Evolutionary conservation across 2,797 vertebrate species (phyloP).

Genomic region (Emydoidea blandingii): DNA sequence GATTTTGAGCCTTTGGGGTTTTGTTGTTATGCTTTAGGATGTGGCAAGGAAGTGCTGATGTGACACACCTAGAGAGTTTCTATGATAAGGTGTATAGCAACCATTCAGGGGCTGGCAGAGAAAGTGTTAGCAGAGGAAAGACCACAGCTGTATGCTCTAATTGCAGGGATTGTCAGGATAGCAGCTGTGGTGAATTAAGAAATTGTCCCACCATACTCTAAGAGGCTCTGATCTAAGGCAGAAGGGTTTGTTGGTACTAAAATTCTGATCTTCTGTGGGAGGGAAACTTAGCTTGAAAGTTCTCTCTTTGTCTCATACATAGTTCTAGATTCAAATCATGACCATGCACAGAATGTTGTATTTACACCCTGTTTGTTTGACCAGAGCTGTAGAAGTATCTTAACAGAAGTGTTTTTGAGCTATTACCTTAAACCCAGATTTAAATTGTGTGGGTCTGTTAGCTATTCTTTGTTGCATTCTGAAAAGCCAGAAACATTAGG

Average conservation of each 20-base stretch:
- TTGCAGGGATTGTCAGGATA: neutral
- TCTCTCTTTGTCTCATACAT: neutral
- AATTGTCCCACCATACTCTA: accelerated
- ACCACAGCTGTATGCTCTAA: neutral
- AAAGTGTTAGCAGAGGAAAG: neutral
- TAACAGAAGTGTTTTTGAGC: conserved; percentile 4
- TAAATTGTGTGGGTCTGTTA: neutral
- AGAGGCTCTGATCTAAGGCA: neutral
- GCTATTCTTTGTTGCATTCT: neutral
- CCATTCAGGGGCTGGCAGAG: neutral
- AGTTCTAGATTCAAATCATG: neutral
- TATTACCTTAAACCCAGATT: conserved; percentile 1
- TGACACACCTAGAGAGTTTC: neutral
- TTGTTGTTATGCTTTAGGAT: neutral
- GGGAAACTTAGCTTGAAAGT: neutral
- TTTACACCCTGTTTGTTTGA: neutral
- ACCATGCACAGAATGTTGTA: neutral
- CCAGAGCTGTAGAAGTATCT: neutral
- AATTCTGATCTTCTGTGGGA: neutral
- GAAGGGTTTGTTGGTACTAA: neutral
- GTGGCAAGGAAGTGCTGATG: neutral
- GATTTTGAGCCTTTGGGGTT: neutral
- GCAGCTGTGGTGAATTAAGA: neutral
- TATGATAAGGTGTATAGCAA: neutral
- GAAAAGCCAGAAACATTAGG: neutral